Evolutionary conservation across 2,888 invertebrate genomes (phyloP).

Genomic region (Rhodophaea formosa): DNA sequence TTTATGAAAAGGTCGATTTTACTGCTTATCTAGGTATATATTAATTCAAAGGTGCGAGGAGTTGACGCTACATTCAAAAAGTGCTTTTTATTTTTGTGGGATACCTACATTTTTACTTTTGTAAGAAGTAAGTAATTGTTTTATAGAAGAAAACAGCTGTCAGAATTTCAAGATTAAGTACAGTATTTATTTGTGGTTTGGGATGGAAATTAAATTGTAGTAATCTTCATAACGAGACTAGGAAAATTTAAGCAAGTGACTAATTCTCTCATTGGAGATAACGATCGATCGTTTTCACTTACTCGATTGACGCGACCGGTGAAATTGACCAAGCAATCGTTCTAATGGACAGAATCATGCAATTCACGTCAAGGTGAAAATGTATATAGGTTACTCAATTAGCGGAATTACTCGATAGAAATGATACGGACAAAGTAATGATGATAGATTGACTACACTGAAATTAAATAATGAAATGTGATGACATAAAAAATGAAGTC

Average conservation of each 20-base stretch:
- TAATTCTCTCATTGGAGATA: conserved; percentile 1
- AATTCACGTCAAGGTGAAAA: conserved; percentile 4
- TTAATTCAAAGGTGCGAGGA: no score
- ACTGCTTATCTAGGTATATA: no score
- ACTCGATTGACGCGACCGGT: not conserved
- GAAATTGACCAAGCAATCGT: conserved; percentile 3
- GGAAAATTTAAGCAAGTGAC: not conserved
- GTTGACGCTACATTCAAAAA: no score
- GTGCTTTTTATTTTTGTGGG: no score
- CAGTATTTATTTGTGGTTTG: not conserved
- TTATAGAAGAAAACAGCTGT: no score
- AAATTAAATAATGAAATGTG: conserved; percentile 1
- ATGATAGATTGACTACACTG: not conserved
- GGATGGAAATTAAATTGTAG: not conserved
- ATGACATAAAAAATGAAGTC: conserved; percentile 22
- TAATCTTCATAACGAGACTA: not conserved
- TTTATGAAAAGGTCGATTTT: no score
- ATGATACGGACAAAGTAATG: not conserved
- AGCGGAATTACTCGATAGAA: conserved; percentile 1
- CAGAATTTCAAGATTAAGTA: no score
- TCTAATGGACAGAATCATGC: conserved; percentile 5
- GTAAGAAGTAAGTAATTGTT: no score
- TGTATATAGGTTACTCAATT: not conserved
- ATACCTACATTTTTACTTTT: no score
- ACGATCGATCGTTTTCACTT: conserved; percentile 1